These are phyloP conservation scores for Hydropsyche betteni DNA, from an alignment of 2,888 invertebrate genomes.

Conservation along the genomic window DNA sequence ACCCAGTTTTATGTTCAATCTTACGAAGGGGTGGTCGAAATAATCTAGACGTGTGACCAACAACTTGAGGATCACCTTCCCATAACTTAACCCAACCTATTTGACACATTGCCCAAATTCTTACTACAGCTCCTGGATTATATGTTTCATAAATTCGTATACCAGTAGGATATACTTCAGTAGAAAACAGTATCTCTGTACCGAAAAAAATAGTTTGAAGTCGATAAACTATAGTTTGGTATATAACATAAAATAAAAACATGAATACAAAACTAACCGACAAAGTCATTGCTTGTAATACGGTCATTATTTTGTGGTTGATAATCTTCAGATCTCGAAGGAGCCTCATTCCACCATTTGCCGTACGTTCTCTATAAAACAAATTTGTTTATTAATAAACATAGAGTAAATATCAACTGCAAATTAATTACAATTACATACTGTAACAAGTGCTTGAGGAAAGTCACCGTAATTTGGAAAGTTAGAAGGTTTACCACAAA, in stretches of 20 bases:
- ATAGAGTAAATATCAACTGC: background rate
- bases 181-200: constrained; percentile 73
- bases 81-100: constrained; percentile 77
- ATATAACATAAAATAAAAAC: background rate
- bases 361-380: constrained; percentile 81
- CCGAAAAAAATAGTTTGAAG: constrained; percentile 20
- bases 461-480: constrained; percentile 93
- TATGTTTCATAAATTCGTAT: constrained; percentile 85
- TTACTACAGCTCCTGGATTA: constrained; percentile 84
- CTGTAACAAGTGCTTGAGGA: constrained; percentile 90
- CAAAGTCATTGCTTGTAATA: constrained; percentile 80
- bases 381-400: background rate
- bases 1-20: constrained; percentile 68
- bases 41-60: constrained; percentile 72
- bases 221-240: too few relatives aligned
- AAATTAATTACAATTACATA: constrained; percentile 60
- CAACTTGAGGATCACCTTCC: constrained; percentile 75
- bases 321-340: constrained; percentile 74
- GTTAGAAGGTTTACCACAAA: constrained; percentile 83
- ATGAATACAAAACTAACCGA: constrained; percentile 66
- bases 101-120: constrained; percentile 75
- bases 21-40: constrained; percentile 78
- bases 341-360: constrained; percentile 84
- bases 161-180: constrained; percentile 72
- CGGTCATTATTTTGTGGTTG: constrained; percentile 76